Evolutionary conservation across 2,797 vertebrate species (phyloP), one percentile per base, ranked within the genome.

Genomic region (Syngnathus acus): DNA sequence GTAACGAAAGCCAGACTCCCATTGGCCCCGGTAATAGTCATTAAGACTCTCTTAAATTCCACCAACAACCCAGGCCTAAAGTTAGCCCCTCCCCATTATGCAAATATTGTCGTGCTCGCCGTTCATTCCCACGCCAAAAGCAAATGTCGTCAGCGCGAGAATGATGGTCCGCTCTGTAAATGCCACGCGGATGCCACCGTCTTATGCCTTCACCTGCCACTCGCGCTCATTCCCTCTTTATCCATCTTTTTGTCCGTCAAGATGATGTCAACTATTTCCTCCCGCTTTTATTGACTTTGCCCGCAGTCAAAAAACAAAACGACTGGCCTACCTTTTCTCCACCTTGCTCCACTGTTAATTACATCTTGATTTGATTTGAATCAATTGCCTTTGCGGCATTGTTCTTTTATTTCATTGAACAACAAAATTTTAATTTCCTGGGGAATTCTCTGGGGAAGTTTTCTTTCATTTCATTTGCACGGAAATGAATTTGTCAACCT

Each of bases 81-180:
- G 19, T 50, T 8, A n/a, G 17, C 48, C 2, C 8, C 17, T 50
- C 48, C 48, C 47, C 14, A 1, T 48, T 48, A 48, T 48, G 6
- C n/a, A 53, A n/a, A 50, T 3, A 3, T 51, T 4, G 50, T 21
- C n/a, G 5, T 16, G 67, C 72, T 43, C 61, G 1, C 71, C 40
- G 69, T 81, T 88, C 83, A 86, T 89, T 85, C 84, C 71, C 75
- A 47, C 43, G 21, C 61, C 66, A 48, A 32, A 68, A 75, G 76
- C 82, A 64, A 87, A 83, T 83, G 72, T 80, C 82, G 72, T 78
- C 79, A 78, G 82, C 39, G 1, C 1, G 71, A 71, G 70, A 85
- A 82, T 73, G 77, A 85, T 82, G 64, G 78, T 82, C 74, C 84
- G 76, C 86, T 87, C 82, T 81, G 82, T 88, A 89, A 91, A 91